Percentiles rank a stretch among this genome's conserved stretches.
phyloP scores from a whole-genome alignment of 1,140 invertebrate species.

The Brachionus calyciflorus region DNA sequence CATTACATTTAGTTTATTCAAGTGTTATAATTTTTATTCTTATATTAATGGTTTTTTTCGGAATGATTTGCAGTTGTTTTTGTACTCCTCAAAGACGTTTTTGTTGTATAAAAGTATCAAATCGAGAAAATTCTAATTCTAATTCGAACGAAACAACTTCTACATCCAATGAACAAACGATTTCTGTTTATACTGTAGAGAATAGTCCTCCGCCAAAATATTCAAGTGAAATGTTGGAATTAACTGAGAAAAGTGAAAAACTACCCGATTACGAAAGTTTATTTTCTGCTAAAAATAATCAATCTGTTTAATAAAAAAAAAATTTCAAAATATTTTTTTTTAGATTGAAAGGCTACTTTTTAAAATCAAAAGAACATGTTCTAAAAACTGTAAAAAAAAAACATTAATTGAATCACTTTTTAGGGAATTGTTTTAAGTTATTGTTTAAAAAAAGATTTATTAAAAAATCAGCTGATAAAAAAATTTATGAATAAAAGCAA shows the following conservation, averaged over 20 bases:
- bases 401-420: too few species aligned
- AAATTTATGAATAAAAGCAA: too few species aligned
- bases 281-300: background rate
- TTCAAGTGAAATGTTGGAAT: background rate
- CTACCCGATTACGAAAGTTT: slow-evolving; percentile 26
- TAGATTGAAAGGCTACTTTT: too few species aligned
- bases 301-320: background rate
- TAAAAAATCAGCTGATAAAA: too few species aligned
- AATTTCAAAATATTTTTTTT: too few species aligned
- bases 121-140: background rate
- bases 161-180: background rate
- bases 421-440: too few species aligned
- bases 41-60: background rate
- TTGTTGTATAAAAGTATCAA: background rate
- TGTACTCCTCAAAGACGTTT: background rate
- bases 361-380: too few species aligned
- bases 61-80: slow-evolving; percentile 2
- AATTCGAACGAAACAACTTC: background rate
- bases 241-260: background rate
- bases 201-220: slow-evolving; percentile 4
- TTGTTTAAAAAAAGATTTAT: too few species aligned
- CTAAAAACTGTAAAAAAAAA: too few species aligned
- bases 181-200: background rate
- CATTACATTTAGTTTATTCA: slow-evolving; percentile 5
- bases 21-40: slow-evolving; percentile 8